Percentiles rank a stretch among this genome's conserved stretches.
phyloP scores from a whole-genome alignment of 2,113 vertebrate genomes.

The Stictonetta naevosa region DNA sequence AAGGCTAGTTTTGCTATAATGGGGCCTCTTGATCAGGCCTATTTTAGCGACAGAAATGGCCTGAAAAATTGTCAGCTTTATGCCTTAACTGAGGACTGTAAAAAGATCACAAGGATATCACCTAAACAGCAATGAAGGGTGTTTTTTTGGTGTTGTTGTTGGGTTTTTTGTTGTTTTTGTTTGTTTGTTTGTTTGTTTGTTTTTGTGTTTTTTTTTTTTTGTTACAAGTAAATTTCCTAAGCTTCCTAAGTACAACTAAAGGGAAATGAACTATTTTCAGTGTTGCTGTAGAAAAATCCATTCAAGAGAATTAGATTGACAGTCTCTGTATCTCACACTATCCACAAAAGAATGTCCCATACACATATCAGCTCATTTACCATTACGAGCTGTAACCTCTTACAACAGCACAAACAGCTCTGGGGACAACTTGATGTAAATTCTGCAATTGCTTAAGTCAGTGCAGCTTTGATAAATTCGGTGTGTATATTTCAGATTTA shows the following conservation, averaged over 20 bases:
- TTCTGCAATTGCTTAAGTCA: not conserved
- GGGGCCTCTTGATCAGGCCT: not conserved
- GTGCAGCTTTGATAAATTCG: not conserved
- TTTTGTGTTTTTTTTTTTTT: too few relatives aligned
- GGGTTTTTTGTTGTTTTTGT: not conserved
- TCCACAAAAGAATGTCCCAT: not conserved
- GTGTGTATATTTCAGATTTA: not conserved
- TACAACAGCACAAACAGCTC: slow-evolving; percentile 21
- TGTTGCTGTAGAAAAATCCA: slow-evolving; percentile 6
- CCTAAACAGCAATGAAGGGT: not conserved
- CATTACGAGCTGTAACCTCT: slow-evolving; percentile 37
- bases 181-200: too few relatives aligned
- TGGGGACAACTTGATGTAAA: slow-evolving; percentile 27
- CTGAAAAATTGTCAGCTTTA: not conserved
- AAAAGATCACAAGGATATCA: not conserved
- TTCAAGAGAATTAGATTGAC: not conserved
- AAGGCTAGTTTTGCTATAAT: slow-evolving; percentile 9
- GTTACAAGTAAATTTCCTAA: not conserved
- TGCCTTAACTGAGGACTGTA: not conserved
- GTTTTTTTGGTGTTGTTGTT: too few relatives aligned
- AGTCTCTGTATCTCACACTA: slow-evolving; percentile 10
- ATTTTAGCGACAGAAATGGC: not conserved
- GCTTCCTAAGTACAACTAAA: not conserved
- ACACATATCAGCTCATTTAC: slow-evolving; percentile 38
- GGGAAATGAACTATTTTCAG: not conserved